Base-by-base conservation (phyloP, 2,113 vertebrate genomes). In the Chaenogobius annularis region DNA sequence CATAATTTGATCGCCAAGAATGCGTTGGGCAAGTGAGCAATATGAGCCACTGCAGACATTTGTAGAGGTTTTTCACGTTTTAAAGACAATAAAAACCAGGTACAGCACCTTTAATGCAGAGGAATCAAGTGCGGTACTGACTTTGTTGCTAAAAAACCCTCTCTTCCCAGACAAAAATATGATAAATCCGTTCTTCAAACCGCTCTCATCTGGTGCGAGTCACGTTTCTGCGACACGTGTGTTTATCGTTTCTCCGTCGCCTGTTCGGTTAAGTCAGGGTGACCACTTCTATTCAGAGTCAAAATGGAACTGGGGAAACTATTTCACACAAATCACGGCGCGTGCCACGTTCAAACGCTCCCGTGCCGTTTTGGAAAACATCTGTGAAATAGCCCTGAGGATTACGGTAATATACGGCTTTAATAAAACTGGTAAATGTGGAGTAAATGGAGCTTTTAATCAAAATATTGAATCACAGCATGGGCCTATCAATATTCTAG, bases 221-320 rank as follows among this genome's bases (percentile, higher is more conserved):
- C 62, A 43, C 10, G 26, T 31, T 31, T 31, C 78, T 65, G 26
- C 72, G 11, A 46, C 75, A 74, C 37, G 66, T 68, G 50, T 67
- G 55, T 62, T 6, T 31, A 31, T 4, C 6, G 47, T 50, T 19
- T 72, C 70, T 82, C 77, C 68, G 74, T 73, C 63, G 37, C 14
- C 14, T 56, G 81, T 76, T 76, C 71, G 72, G 70, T 1, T 70
- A 40, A 82, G 48, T 58, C 43, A 69, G 67, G 67, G 66, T 79
- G 81, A 80, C 73, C 46, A 26, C 82, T 58, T 81, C 80, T 75
- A 77, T 83, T n/a, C 75, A 77, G 74, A 80, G 68, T 52, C 59
- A 67, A 52, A 31, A 74, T 52, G 55, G 69, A 86, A 68, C 17
- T 5, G 10, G 70, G 23, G 55, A 70, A 68, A 58, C 50, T 44